A percentile compares a stretch with the other conserved stretches of the same genome.
Evolutionary conservation across 1,140 invertebrate genomes (phyloP).

Genomic region (Dufourea novaeangliae): DNA sequence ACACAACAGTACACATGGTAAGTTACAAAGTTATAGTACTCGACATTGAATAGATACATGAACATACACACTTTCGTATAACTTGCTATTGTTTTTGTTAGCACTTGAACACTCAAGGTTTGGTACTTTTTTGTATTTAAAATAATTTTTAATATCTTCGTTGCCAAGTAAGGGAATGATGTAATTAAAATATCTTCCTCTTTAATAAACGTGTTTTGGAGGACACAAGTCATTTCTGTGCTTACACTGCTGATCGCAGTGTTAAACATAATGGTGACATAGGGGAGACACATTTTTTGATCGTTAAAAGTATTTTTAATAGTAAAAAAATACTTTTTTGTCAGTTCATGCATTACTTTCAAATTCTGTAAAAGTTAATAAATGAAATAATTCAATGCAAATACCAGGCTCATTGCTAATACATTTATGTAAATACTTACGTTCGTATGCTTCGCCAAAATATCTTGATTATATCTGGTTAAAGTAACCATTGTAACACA

Average conservation of each 20-base stretch:
- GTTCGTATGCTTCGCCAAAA: constrained; percentile 44
- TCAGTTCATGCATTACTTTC: constrained; percentile 37
- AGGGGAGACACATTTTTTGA: constrained; percentile 25
- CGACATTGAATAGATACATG: not conserved
- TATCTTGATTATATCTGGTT: constrained; percentile 39
- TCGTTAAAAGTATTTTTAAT: constrained; percentile 10
- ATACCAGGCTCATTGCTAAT: not conserved
- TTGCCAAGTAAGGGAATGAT: constrained; percentile 56
- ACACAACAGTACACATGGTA: constrained; percentile 1
- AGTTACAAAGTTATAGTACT: not conserved
- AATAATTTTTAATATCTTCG: constrained; percentile 57
- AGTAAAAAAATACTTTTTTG: constrained; percentile 52
- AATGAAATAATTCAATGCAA: constrained; percentile 10
- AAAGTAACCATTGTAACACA: constrained; percentile 55
- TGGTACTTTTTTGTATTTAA: constrained; percentile 50
- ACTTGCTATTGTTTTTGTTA: constrained; percentile 51
- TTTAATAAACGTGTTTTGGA: not conserved
- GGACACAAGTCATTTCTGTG: constrained; percentile 37
- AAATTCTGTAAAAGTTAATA: constrained; percentile 60
- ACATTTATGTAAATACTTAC: constrained; percentile 41
- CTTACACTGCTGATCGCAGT: constrained; percentile 58
- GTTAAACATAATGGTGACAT: constrained; percentile 62
- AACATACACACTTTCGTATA: constrained; percentile 57
- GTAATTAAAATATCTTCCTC: constrained; percentile 19
- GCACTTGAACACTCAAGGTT: constrained; percentile 48